phyloP scores from a whole-genome alignment of 1,140 invertebrate genomes.

The Bombus affinis region DNA sequence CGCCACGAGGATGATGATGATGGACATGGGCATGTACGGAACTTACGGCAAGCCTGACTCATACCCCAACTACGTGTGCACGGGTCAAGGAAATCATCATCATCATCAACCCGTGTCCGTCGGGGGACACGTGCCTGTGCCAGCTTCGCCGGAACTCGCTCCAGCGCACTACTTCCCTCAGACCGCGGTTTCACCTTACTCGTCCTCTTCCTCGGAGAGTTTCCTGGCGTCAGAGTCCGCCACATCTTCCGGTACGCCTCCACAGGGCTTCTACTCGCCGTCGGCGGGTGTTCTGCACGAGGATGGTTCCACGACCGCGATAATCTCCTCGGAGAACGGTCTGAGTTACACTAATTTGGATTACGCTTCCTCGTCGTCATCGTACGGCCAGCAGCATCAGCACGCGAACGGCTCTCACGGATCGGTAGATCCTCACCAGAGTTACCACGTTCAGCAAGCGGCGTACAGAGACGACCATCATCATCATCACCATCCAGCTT shows the following conservation, averaged over 20 bases:
- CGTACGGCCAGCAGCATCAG: conserved; percentile 66
- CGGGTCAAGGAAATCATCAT: conserved; percentile 75
- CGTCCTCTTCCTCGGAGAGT: conserved; percentile 71
- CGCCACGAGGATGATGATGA: conserved; percentile 85
- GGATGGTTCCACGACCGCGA: conserved; percentile 86
- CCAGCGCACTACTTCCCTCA: conserved; percentile 80
- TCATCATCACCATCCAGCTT: conserved; percentile 66
- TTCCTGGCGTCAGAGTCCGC: conserved; percentile 71
- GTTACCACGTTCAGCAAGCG: conserved; percentile 71
- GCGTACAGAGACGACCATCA: conserved; percentile 73
- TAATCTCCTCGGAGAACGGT: conserved; percentile 92
- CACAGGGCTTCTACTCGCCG: conserved; percentile 77
- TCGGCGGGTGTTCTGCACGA: conserved; percentile 79
- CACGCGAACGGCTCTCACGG: conserved; percentile 61
- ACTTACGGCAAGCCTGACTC: conserved; percentile 83
- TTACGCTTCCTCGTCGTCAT: conserved; percentile 82
- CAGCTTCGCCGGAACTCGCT: conserved; percentile 77
- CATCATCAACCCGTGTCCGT: conserved; percentile 69
- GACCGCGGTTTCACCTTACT: conserved; percentile 74
- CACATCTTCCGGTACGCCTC: conserved; percentile 74
- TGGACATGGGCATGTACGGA: conserved; percentile 89
- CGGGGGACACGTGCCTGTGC: conserved; percentile 71
- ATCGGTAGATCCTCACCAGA: conserved; percentile 68
- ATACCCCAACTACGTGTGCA: conserved; percentile 81
- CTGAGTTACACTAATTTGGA: conserved; percentile 95